These are phyloP conservation scores for Sternotherus odoratus DNA, from an alignment of 2,797 vertebrate genomes.

Conservation along the genomic window DNA sequence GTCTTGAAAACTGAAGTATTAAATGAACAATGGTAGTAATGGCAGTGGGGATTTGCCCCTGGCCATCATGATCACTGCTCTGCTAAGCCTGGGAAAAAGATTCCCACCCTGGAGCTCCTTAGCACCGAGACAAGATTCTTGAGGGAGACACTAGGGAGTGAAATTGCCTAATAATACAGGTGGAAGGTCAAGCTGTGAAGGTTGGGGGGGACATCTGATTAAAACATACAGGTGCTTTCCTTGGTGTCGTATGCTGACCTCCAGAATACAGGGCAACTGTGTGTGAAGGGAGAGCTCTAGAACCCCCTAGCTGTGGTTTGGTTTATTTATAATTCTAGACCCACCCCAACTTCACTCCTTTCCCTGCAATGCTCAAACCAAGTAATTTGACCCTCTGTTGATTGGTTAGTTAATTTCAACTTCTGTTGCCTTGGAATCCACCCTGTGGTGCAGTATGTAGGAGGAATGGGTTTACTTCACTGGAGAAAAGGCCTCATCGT, in stretches of 20 bases:
- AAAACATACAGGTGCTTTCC: not conserved
- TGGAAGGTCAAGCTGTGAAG: not conserved
- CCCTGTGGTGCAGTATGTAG: not conserved
- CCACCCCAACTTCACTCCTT: not conserved
- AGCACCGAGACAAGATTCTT: not conserved
- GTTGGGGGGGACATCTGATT: not conserved
- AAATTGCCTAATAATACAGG: not conserved
- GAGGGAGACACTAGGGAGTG: not conserved
- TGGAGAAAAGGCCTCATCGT: not conserved
- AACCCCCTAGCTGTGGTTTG: too few relatives aligned
- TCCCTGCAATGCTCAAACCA: not conserved
- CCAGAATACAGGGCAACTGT: not conserved
- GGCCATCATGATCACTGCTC: not conserved
- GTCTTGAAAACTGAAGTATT: not conserved
- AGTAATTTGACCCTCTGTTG: not conserved
- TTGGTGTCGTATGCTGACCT: not conserved
- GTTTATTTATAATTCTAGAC: not conserved
- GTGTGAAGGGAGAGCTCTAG: not conserved
- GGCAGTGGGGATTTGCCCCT: not conserved
- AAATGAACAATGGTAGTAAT: not conserved
- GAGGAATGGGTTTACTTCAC: not conserved
- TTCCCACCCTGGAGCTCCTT: not conserved
- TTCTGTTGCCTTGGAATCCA: not conserved
- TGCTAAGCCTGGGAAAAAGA: not conserved
- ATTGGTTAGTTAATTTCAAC: not conserved